Percentiles rank a stretch among this genome's conserved stretches.
Evolutionary conservation across 2,113 vertebrate genomes (phyloP).

Genomic region (Nothobranchius furzeri): DNA sequence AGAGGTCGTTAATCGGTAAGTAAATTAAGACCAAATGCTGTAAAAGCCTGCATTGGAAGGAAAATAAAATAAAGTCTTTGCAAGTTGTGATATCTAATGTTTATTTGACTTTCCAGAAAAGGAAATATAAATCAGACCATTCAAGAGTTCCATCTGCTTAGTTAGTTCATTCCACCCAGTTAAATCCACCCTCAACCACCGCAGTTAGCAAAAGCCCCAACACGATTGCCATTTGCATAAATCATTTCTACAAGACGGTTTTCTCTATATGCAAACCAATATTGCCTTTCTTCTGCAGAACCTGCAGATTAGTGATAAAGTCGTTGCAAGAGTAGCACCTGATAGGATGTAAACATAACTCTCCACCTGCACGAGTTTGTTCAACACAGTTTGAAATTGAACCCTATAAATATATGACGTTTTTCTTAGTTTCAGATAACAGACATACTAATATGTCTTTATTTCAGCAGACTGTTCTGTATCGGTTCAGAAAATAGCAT

Average conservation of each 20-base stretch:
- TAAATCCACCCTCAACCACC: background rate
- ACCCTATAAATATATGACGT: background rate
- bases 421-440: too few species aligned
- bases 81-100: constrained; percentile 4
- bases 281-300: constrained; percentile 16
- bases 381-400: background rate
- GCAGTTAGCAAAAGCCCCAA: constrained; percentile 14
- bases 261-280: constrained; percentile 19
- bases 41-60: constrained; percentile 13
- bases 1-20: constrained; percentile 26
- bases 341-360: constrained; percentile 36
- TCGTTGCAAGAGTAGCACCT: constrained; percentile 38
- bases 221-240: background rate
- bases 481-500: too few species aligned
- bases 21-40: constrained; percentile 18
- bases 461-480: too few species aligned
- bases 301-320: constrained; percentile 36
- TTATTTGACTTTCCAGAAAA: too few species aligned
- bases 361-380: background rate
- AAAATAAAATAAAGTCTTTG: background rate
- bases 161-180: too few species aligned
- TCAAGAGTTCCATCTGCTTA: too few species aligned
- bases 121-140: too few species aligned
- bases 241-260: constrained; percentile 40
- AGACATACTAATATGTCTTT: too few species aligned